These are phyloP conservation scores for Crocallis elinguaria DNA, from an alignment of 2,888 invertebrate species.

Conservation along the genomic window DNA sequence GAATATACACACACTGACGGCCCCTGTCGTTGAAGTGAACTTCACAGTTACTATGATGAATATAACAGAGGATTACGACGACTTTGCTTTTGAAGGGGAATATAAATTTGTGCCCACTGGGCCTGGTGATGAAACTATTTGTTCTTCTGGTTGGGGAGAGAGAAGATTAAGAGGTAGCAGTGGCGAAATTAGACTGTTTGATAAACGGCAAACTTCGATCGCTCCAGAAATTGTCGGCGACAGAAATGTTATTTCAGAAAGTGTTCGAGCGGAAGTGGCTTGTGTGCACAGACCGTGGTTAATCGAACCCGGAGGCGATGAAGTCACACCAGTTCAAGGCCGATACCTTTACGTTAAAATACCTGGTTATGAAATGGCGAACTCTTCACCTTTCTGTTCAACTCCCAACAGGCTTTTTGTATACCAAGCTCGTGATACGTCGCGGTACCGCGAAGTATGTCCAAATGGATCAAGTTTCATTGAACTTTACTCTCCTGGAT, in stretches of 20 bases:
- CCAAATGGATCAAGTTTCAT: constrained; percentile 84
- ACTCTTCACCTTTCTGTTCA: constrained; percentile 83
- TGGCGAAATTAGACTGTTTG: constrained; percentile 89
- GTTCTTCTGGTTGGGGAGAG: constrained; percentile 87
- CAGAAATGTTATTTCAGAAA: constrained; percentile 80
- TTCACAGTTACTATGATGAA: constrained; percentile 92
- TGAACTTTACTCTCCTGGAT: constrained; percentile 90
- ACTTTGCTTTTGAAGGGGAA: constrained; percentile 91
- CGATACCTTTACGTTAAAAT: constrained; percentile 90
- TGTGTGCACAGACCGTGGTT: constrained; percentile 92
- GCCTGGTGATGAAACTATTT: constrained; percentile 84
- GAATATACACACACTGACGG: constrained; percentile 87
- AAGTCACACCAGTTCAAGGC: constrained; percentile 83
- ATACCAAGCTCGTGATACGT: constrained; percentile 88
- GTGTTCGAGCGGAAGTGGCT: constrained; percentile 81
- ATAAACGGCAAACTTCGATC: constrained; percentile 80
- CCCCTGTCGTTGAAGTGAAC: constrained; percentile 88
- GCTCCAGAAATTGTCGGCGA: constrained; percentile 77
- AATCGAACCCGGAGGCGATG: constrained; percentile 90
- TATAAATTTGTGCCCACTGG: constrained; percentile 87
- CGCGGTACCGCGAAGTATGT: constrained; percentile 87
- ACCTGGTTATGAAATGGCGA: constrained; percentile 86
- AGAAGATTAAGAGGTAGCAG: constrained; percentile 88
- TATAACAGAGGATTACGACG: constrained; percentile 91
- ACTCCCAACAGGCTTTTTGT: constrained; percentile 90